phyloP scores from a whole-genome alignment of 2,113 vertebrate genomes.

The Sminthopsis crassicaudata region DNA sequence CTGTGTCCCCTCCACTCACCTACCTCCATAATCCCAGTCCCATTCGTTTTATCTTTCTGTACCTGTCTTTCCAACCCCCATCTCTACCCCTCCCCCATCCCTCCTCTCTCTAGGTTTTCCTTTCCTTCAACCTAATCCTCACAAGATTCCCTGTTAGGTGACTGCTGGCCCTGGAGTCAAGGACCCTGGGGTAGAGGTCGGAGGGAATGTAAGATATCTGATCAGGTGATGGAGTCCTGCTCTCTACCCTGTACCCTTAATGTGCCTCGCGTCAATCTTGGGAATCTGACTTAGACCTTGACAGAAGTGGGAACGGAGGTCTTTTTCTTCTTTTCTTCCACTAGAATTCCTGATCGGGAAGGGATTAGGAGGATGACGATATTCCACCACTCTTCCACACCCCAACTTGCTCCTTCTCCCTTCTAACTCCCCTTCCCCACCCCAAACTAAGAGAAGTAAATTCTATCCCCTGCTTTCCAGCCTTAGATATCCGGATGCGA shows the following conservation, averaged over 20 bases:
- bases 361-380: background rate
- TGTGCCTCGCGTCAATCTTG: background rate
- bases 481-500: background rate
- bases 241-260: background rate
- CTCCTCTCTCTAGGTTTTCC: background rate
- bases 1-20: background rate
- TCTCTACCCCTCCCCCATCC: background rate
- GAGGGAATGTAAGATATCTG: background rate
- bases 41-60: background rate
- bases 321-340: background rate
- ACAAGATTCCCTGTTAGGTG: background rate
- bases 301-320: background rate
- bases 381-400: constrained; percentile 43
- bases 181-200: background rate
- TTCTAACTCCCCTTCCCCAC: background rate
- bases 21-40: background rate
- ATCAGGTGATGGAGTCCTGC: background rate
- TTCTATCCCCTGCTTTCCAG: background rate
- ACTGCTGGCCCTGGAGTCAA: background rate
- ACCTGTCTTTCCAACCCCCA: background rate
- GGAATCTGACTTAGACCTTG: constrained; percentile 3
- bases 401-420: constrained; percentile 38
- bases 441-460: background rate
- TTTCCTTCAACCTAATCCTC: background rate
- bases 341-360: background rate